phyloP scores from a whole-genome alignment of 2,113 vertebrate species.

The Protobothrops flavoviridis region DNA sequence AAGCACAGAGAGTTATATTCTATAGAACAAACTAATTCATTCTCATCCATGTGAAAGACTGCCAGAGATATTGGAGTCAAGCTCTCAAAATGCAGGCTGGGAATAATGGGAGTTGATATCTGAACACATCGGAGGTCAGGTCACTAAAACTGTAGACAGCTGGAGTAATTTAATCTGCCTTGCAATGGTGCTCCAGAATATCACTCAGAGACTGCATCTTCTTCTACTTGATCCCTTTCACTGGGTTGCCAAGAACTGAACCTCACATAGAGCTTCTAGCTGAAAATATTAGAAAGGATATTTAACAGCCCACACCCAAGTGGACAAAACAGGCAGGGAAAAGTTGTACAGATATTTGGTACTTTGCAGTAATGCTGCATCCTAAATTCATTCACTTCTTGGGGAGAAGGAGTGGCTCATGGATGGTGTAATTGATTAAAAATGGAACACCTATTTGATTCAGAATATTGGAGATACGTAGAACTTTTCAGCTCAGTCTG shows the following conservation, averaged over 20 bases:
- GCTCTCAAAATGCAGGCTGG: background rate
- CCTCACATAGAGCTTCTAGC: background rate
- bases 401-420: background rate
- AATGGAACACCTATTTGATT: background rate
- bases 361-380: background rate
- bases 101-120: background rate
- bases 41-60: background rate
- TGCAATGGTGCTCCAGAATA: background rate
- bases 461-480: background rate
- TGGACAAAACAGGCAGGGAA: background rate
- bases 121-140: background rate
- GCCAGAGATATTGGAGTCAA: background rate
- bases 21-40: background rate
- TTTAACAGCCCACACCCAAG: background rate
- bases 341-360: background rate
- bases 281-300: background rate
- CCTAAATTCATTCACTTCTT: background rate
- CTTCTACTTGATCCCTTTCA: background rate
- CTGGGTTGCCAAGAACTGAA: background rate
- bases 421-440: background rate
- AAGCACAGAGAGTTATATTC: background rate
- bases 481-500: background rate
- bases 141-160: background rate
- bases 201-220: background rate
- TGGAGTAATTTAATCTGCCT: background rate